A percentile compares a stretch with the other conserved stretches of the same genome.
Evolutionary conservation across 2,888 invertebrate species (phyloP).

Genomic region (Coelopa pilipes): DNA sequence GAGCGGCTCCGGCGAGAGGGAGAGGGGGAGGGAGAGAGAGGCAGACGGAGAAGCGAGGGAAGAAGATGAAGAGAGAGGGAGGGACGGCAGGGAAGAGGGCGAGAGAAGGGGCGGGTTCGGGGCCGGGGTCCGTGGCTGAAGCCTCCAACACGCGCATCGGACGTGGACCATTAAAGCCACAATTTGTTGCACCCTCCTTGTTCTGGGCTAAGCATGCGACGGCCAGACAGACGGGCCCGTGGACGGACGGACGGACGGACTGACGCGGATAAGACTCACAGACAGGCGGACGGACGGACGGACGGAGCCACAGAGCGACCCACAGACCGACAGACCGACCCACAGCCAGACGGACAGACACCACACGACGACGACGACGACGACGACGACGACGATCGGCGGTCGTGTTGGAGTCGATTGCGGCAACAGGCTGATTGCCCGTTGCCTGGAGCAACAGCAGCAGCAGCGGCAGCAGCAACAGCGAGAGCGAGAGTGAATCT

Average conservation of each 20-base stretch:
- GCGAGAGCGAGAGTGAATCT: neutral
- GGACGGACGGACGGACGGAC: neutral
- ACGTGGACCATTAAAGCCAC: conserved; percentile 19
- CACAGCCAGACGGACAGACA: neutral
- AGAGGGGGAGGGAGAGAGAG: too few species aligned
- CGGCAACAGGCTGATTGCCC: neutral
- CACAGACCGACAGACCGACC: too few species aligned
- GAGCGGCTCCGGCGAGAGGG: conserved; percentile 8
- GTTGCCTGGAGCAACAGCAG: conserved; percentile 24
- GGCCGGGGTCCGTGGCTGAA: too few species aligned
- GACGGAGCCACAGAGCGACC: too few species aligned
- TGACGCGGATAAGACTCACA: too few species aligned
- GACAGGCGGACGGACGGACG: too few species aligned
- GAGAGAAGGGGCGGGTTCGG: too few species aligned
- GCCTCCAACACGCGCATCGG: conserved; percentile 21
- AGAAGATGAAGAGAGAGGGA: too few species aligned
- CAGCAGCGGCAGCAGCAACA: conserved; percentile 1
- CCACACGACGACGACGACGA: too few species aligned
- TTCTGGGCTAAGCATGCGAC: conserved; percentile 32
- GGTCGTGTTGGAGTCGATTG: too few species aligned
- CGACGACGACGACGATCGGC: too few species aligned
- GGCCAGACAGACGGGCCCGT: neutral
- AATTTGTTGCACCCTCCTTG: conserved; percentile 36
- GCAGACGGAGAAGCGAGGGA: too few species aligned
- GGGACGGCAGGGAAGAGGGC: neutral